phyloP scores from a whole-genome alignment of 2,113 vertebrate species.

The Alouatta palliata region DNA sequence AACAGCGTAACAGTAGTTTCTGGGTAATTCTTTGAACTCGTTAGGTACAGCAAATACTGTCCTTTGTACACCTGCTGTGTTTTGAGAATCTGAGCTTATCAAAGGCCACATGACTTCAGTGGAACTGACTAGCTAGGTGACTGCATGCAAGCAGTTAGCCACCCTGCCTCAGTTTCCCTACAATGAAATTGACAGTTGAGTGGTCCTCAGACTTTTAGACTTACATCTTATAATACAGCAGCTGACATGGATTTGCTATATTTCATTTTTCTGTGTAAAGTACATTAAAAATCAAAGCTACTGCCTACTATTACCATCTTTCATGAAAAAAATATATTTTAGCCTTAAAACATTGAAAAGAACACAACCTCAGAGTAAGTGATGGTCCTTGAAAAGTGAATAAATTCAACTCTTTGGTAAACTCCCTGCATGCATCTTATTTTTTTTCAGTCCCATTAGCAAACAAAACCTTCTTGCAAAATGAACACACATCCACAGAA shows the following conservation, averaged over 20 bases:
- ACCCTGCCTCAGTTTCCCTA: neutral
- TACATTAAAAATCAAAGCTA: slow-evolving; percentile 12
- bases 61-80: neutral
- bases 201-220: neutral
- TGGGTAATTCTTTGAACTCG: neutral
- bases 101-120: neutral
- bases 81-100: neutral
- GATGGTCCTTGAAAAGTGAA: neutral
- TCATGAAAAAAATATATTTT: slow-evolving; percentile 24
- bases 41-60: rapidly evolving
- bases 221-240: neutral
- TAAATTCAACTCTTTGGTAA: neutral
- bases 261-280: neutral
- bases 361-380: neutral
- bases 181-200: neutral
- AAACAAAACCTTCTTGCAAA: neutral
- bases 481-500: neutral
- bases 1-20: neutral
- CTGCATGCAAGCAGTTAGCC: neutral
- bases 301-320: neutral
- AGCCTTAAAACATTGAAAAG: neutral
- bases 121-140: neutral
- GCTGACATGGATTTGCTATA: neutral
- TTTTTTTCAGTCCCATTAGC: neutral
- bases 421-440: neutral